Conservation (phyloP, 1,140 invertebrate species). For the Caenorhabditis remanei region DNA sequence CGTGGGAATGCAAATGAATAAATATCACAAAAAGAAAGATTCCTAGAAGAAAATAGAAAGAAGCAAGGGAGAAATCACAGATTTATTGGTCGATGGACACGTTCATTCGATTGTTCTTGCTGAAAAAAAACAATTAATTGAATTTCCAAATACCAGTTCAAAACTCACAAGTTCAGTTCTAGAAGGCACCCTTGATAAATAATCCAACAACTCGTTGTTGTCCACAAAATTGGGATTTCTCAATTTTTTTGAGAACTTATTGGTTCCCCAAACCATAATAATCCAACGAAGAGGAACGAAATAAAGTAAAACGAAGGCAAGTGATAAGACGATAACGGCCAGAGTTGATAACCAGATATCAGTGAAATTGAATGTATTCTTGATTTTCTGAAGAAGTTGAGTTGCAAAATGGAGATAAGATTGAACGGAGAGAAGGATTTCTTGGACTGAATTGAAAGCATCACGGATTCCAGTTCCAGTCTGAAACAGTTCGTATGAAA, state of each 20-base stretch:
- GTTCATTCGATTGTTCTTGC: constrained; percentile 41
- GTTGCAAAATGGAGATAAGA: constrained; percentile 71
- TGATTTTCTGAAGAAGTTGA: constrained; percentile 72
- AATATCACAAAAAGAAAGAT: background rate
- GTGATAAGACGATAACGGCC: constrained; percentile 82
- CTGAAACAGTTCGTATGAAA: background rate
- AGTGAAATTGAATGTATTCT: constrained; percentile 91
- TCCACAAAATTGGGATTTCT: constrained; percentile 92
- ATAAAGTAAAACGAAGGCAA: constrained; percentile 85
- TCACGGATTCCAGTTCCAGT: constrained; percentile 19
- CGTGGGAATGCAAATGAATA: background rate
- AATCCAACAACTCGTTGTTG: constrained; percentile 96
- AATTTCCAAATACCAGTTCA: background rate
- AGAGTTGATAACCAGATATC: constrained; percentile 95
- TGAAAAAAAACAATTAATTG: background rate
- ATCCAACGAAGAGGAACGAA: constrained; percentile 91
- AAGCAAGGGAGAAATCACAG: background rate
- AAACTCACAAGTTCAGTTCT: constrained; percentile 85
- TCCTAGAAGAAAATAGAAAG: background rate
- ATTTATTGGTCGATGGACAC: constrained; percentile 43
- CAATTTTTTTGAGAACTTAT: constrained; percentile 95
- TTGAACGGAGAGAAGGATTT: constrained; percentile 72
- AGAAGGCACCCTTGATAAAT: constrained; percentile 93
- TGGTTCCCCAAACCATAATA: constrained; percentile 92
- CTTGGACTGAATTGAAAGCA: constrained; percentile 62